Base-by-base conservation (phyloP, 2,888 invertebrate species). In the Stenurella melanura region DNA sequence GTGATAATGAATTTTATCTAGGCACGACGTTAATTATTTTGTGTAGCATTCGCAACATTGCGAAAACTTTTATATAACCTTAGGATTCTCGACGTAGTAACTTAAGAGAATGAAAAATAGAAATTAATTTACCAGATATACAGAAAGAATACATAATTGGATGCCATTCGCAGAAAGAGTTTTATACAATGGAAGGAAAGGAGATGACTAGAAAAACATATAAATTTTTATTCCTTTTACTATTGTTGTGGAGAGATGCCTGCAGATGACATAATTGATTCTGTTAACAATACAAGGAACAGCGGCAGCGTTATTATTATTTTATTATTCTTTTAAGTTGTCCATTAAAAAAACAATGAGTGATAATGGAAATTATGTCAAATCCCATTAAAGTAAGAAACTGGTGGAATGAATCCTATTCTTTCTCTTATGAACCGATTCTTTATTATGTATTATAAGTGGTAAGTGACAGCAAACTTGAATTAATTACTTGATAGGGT, bases 91-190 rank as follows among this genome's bases (percentile, higher is more conserved):
- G 30, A 9, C 7, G 38, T 56, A 67, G 50, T 56, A 67, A 54
- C 54, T 54, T 56, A 17, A 54, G 11, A 54, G 67, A 54, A 67
- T 21, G 67, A 67, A 77, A 77, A 77, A 74, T 66, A 67, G 66
- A 76, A 76, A 73, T 76, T 76, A 76, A 76, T 76, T 76, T 73
- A 64, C 21, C 50, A 58, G 77, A 70, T 70, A 69, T 70, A 77
- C 67, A 54, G 30, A 74, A 77, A 72, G 69, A 67, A 73, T 42
- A 71, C 74, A 67, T 77, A 79, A 79, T 79, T 75, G 75, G 73
- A 77, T 79, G 79, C 79, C 79, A 79, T 77, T 79, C 68, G 75
- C 79, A 79, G 79, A 70, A 60, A 42, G 60, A 60, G 61, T 17
- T 58, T 18, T 19, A 38, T 17, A 72, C 72, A 72, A 72, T 72